Base-by-base conservation (phyloP, 2,113 vertebrate genomes). In the Xiphophorus maculatus region DNA sequence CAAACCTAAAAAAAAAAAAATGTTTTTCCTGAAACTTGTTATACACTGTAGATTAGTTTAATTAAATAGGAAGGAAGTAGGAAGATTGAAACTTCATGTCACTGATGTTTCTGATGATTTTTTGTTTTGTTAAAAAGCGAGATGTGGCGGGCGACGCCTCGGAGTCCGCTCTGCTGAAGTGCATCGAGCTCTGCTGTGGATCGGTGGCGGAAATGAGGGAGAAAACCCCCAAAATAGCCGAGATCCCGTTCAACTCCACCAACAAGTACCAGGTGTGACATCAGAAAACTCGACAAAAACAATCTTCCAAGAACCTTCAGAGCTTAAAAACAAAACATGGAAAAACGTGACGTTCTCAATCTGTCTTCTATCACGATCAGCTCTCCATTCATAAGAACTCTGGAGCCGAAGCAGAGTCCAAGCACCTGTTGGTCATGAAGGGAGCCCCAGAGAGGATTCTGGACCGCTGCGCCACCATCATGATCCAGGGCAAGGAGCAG, bases 221-320 rank as follows among this genome's bases (percentile, higher is more conserved):
- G 0, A 95, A 94, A 76, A 95, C 86, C 70, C 88, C 87, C 71
- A 98, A 98, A 84, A 95, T 97, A 65, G 76, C 95, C 0, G 97
- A 98, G 87, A 98, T 98, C 71, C 97, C 97, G 0, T 98, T 98
- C 92, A 98, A 98, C 91, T 98, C 97, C 14, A 97, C 97, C 84
- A 98, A 98, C 88, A 98, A 98, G 77, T 98, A 97, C 91, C 97
- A 98, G 96, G 97, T 97, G 77, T 27, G 67, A 11, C n/a, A 61
- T n/a, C 19, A 1, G 11, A 14, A 32, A 63, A 63, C 17, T 22
- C 15, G 2, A 63, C 17, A 22, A 32, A 6, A 63, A 30, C 13
- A 17, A 30, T 1, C 62, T 63, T 2, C 33, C n/a, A 15, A 63
- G 29, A 6, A 19, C 62, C 15, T 8, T 22, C 27, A 29, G 7